These are phyloP conservation scores for Chlorops oryzae DNA, from an alignment of 1,140 invertebrate genomes.

Conservation along the genomic window DNA sequence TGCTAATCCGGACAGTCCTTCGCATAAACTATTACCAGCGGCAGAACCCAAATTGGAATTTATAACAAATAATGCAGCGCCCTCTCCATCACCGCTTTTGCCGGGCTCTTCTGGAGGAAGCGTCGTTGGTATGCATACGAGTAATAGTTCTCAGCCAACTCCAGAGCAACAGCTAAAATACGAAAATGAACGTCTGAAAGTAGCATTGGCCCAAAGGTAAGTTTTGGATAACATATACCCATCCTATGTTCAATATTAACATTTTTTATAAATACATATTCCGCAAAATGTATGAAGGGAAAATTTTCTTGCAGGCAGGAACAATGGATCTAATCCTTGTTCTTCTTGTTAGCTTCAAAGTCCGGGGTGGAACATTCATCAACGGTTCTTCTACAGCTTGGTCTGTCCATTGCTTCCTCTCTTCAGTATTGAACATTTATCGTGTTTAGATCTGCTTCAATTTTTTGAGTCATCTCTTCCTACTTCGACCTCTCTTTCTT, in stretches of 20 bases:
- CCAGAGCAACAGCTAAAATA: constrained; percentile 89
- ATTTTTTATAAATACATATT: neutral
- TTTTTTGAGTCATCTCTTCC: too few relatives aligned
- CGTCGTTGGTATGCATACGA: constrained; percentile 41
- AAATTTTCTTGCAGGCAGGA: too few relatives aligned
- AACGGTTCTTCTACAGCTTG: too few relatives aligned
- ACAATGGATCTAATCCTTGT: too few relatives aligned
- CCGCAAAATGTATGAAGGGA: too few relatives aligned
- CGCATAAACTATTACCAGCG: constrained; percentile 38
- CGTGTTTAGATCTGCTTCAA: too few relatives aligned
- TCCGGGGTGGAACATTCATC: too few relatives aligned
- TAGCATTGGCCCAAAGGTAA: constrained; percentile 91
- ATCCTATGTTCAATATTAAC: too few relatives aligned
- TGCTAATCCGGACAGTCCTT: constrained; percentile 47
- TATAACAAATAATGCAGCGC: constrained; percentile 19
- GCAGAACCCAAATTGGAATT: constrained; percentile 32
- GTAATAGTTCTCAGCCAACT: constrained; percentile 45
- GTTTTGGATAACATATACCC: neutral
- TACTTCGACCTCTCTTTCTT: too few relatives aligned
- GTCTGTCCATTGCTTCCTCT: too few relatives aligned
- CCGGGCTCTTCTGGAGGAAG: constrained; percentile 37
- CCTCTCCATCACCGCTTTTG: constrained; percentile 35
- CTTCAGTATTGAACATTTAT: too few relatives aligned
- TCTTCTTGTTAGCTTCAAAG: too few relatives aligned
- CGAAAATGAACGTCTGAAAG: constrained; percentile 93